Evolutionary conservation across 1,140 invertebrate genomes (phyloP), one percentile per base, ranked within the genome.

Genomic region (Eulimnadia texana): DNA sequence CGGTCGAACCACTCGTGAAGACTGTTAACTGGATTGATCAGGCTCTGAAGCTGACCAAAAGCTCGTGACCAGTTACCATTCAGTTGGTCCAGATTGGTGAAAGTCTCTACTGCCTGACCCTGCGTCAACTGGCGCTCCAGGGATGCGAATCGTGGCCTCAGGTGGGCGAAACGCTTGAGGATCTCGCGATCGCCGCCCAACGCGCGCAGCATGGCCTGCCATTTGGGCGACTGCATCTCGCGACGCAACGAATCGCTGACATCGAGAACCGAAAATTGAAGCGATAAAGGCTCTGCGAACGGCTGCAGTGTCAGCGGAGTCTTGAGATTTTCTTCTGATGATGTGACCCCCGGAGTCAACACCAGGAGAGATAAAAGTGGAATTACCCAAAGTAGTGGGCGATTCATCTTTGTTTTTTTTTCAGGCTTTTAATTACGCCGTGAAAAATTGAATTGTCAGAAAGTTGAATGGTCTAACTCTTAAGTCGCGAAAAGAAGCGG

Each of bases 1-100:
- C 49, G 42, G 2, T 58, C 62, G 28, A 63, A 63, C 62, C 62
- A 63, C 25, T 63, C 55, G 29, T 59, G 50, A 2, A 61, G 57
- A 3, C 50, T 54, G 2, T 13, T 20, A 11, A 63, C 50, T 3
- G 42, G 24, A 13, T 58, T 20, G 16, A 60, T 27, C 10, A 33
- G 16, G 13, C 50, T 56, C 59, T 63, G 28, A 49, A 63, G 13
- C 23, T 61, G 49, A 3, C 11, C 19, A 28, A 50, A 54, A 9
- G 53, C 2, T 27, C 24, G 23, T 16, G 57, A 27, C 55, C 55
- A 63, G 10, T 50, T 28, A 19, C 24, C 29, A 3, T 22, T 19
- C 10, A 28, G 24, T 1, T 42, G 10, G 27, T 22, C 24, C 0
- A 59, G 3, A 6, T 23, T 3, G 19, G 50, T 22, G 6, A 61